Evolutionary conservation across 2,797 vertebrate genomes (phyloP).

Genomic region (Typhlichthys eigenmanni): DNA sequence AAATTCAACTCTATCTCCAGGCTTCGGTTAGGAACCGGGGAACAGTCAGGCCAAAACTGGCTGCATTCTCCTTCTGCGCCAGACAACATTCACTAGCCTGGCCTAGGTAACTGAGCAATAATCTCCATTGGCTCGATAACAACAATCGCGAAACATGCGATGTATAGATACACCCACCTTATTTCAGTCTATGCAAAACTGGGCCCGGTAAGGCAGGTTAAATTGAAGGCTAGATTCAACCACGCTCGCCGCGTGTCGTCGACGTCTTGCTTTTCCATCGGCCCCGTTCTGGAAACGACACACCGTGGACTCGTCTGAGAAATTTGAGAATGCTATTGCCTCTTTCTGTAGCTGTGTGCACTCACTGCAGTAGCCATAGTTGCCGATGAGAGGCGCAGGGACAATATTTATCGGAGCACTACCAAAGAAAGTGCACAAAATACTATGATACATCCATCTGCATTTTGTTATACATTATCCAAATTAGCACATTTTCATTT

Average conservation of each 20-base stretch:
- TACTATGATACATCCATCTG: too few relatives aligned
- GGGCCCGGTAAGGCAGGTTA: neutral
- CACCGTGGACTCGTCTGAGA: conserved; percentile 63
- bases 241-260: conserved; percentile 32
- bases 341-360: conserved; percentile 63
- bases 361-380: conserved; percentile 51
- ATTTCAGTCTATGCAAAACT: conserved; percentile 4
- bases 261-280: conserved; percentile 55
- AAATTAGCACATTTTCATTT: neutral
- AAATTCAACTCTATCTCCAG: conserved; percentile 33
- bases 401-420: conserved; percentile 3
- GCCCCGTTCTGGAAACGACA: conserved; percentile 63
- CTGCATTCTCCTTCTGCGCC: conserved; percentile 68
- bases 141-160: conserved; percentile 42
- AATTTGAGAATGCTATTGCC: conserved; percentile 66
- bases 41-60: conserved; percentile 63
- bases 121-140: conserved; percentile 25
- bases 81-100: conserved; percentile 58
- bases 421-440: neutral
- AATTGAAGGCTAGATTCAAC: conserved; percentile 16
- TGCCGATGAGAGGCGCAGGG: conserved; percentile 68
- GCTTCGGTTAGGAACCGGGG: conserved; percentile 43
- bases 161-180: conserved; percentile 57
- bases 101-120: conserved; percentile 54
- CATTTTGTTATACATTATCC: neutral